Conservation (phyloP, 2,888 invertebrate genomes). For the Trileptium ribeirensis region DNA sequence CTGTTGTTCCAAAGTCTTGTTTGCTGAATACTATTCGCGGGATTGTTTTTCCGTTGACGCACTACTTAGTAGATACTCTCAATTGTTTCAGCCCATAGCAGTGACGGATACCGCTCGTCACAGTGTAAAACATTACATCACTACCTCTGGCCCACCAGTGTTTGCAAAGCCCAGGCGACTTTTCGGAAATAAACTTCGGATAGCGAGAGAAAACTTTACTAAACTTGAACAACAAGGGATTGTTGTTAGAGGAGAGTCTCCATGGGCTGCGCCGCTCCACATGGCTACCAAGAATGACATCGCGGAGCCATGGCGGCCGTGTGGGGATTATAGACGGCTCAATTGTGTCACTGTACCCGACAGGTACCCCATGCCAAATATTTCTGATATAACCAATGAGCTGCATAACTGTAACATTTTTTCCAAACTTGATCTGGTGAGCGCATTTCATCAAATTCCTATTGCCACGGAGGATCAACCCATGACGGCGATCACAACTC, state of each 20-base stretch:
- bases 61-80: background rate
- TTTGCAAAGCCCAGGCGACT: background rate
- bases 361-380: constrained; percentile 3
- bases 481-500: constrained; percentile 37
- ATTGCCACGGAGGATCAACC: constrained; percentile 27
- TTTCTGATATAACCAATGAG: background rate
- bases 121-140: background rate
- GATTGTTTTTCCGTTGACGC: background rate
- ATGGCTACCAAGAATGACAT: background rate
- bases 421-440: constrained; percentile 30
- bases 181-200: constrained; percentile 3
- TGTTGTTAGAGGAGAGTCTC: background rate
- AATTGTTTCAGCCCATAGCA: background rate
- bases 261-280: background rate
- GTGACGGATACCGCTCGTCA: background rate
- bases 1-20: background rate
- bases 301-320: background rate
- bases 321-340: background rate
- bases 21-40: too few species aligned
- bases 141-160: background rate
- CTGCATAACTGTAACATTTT: constrained; percentile 5
- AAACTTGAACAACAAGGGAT: background rate
- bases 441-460: constrained; percentile 33
- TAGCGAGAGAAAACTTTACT: background rate
- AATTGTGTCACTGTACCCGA: background rate